Evolutionary conservation across 2,888 invertebrate species (phyloP), one percentile per base, ranked within the genome.

Genomic region (Noctua comes): DNA sequence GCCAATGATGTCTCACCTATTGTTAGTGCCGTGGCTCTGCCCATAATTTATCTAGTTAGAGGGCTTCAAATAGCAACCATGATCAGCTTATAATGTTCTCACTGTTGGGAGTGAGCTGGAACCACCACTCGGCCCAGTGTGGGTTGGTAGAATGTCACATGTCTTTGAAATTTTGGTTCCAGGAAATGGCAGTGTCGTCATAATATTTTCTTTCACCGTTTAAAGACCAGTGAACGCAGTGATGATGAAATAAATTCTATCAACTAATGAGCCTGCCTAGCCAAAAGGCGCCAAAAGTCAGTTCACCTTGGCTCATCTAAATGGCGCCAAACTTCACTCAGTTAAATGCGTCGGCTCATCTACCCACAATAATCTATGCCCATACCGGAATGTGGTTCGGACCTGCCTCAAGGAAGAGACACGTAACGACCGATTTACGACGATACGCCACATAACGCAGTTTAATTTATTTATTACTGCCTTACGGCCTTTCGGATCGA

Each of bases 321-420:
- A 11, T 2, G 7, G 27, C 6, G 13, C 1, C 24, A 66, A 57
- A 68, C 21, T 1, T 24, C 18, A 31, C 5, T 43, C 5, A 16
- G 3, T 36, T 11, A 62, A 68, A 18, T 48, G 27, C 48, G 13
- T 2, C 43, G 57, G 2, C 62, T 27, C 64, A 72, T 84, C 84
- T 84, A 54, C 59, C 40, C 59, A 51, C 46, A 64, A 11, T 84
- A 84, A 68, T 89, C 85, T 89, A 64, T 86, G 85, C 3, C 48
- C 76, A 36, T 46, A 59, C 27, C 76, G 90, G 91, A 92, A 92
- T 93, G 93, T 82, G 77, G 92, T 83, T 85, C 89, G 84, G 90
- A 92, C 91, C 91, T 92, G 92, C 92, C 91, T 88, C 90, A 91
- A 92, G 91, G 90, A 89, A 89, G 88, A 88, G 84, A 88, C 88